phyloP scores from a whole-genome alignment of 2,888 invertebrate genomes.

The Standfussiana lucernea region DNA sequence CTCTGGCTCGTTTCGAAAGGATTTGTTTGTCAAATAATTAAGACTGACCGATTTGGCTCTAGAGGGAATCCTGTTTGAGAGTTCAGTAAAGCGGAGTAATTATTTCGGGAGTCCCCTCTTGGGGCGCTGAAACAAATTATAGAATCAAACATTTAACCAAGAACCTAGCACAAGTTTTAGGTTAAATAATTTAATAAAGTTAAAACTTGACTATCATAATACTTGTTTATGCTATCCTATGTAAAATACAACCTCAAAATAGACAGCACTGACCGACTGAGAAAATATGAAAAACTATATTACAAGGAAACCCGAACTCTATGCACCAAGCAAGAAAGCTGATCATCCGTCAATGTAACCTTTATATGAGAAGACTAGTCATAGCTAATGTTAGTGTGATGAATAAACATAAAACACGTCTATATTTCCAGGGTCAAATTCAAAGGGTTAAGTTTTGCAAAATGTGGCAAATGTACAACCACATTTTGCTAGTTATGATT shows the following conservation, averaged over 20 bases:
- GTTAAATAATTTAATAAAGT: neutral
- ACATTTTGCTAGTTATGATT: neutral
- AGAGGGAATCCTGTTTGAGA: conserved; percentile 43
- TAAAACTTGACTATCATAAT: neutral
- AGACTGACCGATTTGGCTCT: conserved; percentile 60
- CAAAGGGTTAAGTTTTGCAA: neutral
- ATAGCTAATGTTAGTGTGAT: neutral
- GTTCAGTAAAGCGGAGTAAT: conserved; percentile 44
- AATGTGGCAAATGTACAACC: neutral
- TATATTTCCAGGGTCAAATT: neutral
- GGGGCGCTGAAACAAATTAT: conserved; percentile 15
- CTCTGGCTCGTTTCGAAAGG: conserved; percentile 65
- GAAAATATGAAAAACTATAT: neutral
- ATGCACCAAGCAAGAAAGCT: neutral
- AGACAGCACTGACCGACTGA: neutral
- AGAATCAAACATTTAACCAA: conserved; percentile 14
- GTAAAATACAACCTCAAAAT: neutral
- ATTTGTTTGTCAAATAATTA: conserved; percentile 75
- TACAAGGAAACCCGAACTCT: neutral
- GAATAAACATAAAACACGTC: neutral
- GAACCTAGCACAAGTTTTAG: neutral
- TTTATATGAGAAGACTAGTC: neutral
- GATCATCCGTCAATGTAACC: neutral
- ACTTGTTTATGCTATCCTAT: neutral
- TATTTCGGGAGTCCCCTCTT: conserved; percentile 28